These are phyloP conservation scores for Amiota mariae DNA, from an alignment of 2,888 invertebrate genomes.

Conservation along the genomic window DNA sequence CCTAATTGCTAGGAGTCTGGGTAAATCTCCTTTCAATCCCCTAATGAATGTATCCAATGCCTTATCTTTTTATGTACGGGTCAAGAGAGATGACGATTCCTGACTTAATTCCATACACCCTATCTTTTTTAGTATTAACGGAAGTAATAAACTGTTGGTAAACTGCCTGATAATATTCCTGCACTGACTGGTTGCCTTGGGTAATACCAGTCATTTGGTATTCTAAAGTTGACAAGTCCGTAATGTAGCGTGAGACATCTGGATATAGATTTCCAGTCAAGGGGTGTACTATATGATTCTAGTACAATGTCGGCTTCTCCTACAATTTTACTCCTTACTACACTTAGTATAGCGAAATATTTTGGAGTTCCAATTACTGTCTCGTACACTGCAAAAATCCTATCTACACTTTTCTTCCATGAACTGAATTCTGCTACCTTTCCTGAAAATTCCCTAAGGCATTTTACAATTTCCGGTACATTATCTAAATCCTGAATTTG, in stretches of 20 bases:
- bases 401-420: conserved; percentile 37
- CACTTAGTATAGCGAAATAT: conserved; percentile 40
- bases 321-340: conserved; percentile 39
- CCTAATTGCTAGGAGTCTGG: conserved; percentile 43
- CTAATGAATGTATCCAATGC: conserved; percentile 45
- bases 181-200: conserved; percentile 30
- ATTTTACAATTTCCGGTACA: conserved; percentile 30
- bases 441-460: conserved; percentile 21
- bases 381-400: conserved; percentile 35
- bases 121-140: conserved; percentile 41
- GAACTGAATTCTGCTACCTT: conserved; percentile 17
- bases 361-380: conserved; percentile 33
- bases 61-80: conserved; percentile 41
- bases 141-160: conserved; percentile 40
- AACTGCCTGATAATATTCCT: conserved; percentile 38
- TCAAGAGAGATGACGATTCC: conserved; percentile 33
- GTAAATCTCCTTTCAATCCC: conserved; percentile 44
- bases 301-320: conserved; percentile 37
- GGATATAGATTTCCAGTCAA: conserved; percentile 36
- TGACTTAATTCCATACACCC: conserved; percentile 37
- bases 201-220: conserved; percentile 39
- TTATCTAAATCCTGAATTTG: conserved; percentile 45
- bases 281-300: conserved; percentile 40
- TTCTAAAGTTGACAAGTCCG: conserved; percentile 34
- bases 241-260: conserved; percentile 38